These are phyloP conservation scores for Chelon labrosus DNA, from an alignment of 2,797 vertebrate genomes.

Conservation along the genomic window DNA sequence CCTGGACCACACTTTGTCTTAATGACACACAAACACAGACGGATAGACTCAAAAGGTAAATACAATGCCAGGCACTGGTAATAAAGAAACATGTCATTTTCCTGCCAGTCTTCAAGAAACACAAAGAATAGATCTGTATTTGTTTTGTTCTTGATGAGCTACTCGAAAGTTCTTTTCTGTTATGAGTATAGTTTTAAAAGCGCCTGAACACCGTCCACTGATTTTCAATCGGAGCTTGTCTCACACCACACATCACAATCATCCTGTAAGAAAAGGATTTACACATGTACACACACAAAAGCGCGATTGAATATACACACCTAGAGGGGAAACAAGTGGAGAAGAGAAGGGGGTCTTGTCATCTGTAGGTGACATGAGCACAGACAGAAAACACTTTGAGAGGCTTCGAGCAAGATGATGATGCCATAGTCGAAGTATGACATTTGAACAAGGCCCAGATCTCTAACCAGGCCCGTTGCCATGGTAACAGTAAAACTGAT, in stretches of 20 bases:
- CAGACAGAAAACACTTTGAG: slow-evolving; percentile 32
- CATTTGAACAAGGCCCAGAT: slow-evolving; percentile 34
- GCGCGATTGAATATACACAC: slow-evolving; percentile 1
- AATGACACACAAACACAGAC: no score
- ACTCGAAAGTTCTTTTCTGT: not conserved
- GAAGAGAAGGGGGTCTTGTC: slow-evolving; percentile 14
- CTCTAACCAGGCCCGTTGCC: slow-evolving; percentile 6
- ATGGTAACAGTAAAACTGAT: slow-evolving; percentile 35
- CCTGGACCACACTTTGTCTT: no score
- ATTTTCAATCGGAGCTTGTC: slow-evolving; percentile 21
- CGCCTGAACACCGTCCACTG: not conserved
- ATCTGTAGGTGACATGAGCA: slow-evolving; percentile 29
- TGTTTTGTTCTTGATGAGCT: slow-evolving; percentile 8
- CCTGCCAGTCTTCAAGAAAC: not conserved
- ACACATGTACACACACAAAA: slow-evolving; percentile 6
- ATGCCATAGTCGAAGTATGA: slow-evolving; percentile 41
- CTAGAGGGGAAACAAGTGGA: not conserved
- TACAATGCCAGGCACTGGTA: not conserved
- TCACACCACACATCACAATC: not conserved
- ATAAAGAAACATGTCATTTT: slow-evolving; percentile 19
- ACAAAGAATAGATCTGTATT: not conserved
- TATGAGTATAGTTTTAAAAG: not conserved
- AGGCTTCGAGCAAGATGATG: slow-evolving; percentile 16
- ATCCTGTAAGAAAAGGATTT: not conserved
- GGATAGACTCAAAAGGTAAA: no score